A percentile compares a stretch with the other conserved stretches of the same genome.
Evolutionary conservation across 1,140 invertebrate genomes (phyloP).

Genomic region (Nephotettix cincticeps): DNA sequence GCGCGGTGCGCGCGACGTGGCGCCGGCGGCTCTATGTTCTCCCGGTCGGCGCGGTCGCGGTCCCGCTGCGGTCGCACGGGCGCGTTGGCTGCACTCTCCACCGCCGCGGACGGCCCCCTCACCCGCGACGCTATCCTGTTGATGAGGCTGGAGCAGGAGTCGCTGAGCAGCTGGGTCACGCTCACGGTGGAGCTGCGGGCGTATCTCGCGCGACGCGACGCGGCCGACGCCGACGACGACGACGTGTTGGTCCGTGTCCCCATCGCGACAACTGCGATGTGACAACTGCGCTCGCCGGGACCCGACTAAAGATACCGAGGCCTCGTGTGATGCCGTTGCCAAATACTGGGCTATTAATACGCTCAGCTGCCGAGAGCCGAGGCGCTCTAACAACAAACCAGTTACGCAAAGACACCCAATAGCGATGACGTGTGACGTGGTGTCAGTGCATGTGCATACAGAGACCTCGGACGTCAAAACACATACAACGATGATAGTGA

Average conservation of each 20-base stretch:
- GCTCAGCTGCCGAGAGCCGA: neutral
- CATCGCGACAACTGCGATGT: neutral
- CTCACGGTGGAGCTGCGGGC: slow-evolving; percentile 73
- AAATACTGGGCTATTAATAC: slow-evolving; percentile 34
- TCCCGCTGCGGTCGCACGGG: slow-evolving; percentile 16
- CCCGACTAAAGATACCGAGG: slow-evolving; percentile 26
- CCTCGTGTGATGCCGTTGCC: slow-evolving; percentile 6
- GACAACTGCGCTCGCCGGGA: slow-evolving; percentile 1
- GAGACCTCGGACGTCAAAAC: no score
- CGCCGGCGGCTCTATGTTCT: slow-evolving; percentile 14
- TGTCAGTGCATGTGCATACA: no score
- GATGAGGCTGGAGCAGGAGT: slow-evolving; percentile 79
- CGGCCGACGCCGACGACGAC: slow-evolving; percentile 2
- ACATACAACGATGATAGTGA: no score
- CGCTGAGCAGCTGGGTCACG: slow-evolving; percentile 78
- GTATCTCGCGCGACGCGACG: slow-evolving; percentile 57
- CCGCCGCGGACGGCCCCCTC: slow-evolving; percentile 62
- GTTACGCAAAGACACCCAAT: slow-evolving; percentile 16
- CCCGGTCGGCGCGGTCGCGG: slow-evolving; percentile 7
- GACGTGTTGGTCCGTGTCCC: neutral
- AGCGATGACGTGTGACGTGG: neutral
- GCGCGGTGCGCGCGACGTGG: neutral
- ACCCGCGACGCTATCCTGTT: slow-evolving; percentile 69
- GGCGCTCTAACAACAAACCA: slow-evolving; percentile 25
- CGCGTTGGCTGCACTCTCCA: neutral